Evolutionary conservation across 2,888 invertebrate genomes (phyloP).

Genomic region (Pristionchus mayeri): DNA sequence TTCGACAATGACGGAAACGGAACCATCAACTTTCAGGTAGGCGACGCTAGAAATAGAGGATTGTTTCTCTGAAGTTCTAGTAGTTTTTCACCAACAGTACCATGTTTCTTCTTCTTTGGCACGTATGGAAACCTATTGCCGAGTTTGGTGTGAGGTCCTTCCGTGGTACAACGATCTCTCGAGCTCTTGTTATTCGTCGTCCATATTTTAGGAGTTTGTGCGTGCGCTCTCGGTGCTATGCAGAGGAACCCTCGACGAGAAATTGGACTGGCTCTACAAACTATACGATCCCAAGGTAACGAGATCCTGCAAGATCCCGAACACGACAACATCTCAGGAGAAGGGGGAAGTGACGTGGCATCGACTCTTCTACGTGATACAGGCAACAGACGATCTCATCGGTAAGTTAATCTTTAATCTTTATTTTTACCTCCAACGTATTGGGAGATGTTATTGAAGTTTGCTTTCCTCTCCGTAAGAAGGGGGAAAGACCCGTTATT

Average conservation of each 20-base stretch:
- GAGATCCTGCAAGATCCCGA: neutral
- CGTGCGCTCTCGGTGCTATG: slow-evolving; percentile 69
- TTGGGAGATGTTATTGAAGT: too few species aligned
- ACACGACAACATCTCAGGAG: neutral
- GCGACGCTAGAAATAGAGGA: too few species aligned
- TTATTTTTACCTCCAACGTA: neutral
- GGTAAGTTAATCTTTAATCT: slow-evolving; percentile 52
- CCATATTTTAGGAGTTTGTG: slow-evolving; percentile 66
- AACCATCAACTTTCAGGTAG: slow-evolving; percentile 71
- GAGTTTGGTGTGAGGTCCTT: too few species aligned
- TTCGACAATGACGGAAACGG: slow-evolving; percentile 71
- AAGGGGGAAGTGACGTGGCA: slow-evolving; percentile 70
- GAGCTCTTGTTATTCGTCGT: too few species aligned
- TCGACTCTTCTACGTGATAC: slow-evolving; percentile 69
- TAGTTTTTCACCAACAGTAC: too few species aligned
- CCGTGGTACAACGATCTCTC: too few species aligned
- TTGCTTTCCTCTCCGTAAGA: neutral
- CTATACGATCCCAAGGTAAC: slow-evolving; percentile 70
- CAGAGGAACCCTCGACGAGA: slow-evolving; percentile 71
- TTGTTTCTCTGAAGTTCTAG: too few species aligned
- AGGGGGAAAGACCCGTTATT: too few species aligned
- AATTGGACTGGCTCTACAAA: slow-evolving; percentile 71
- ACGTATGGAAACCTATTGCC: too few species aligned
- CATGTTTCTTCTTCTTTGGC: too few species aligned
- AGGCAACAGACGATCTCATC: slow-evolving; percentile 72